Base-by-base conservation (phyloP, 2,113 vertebrate genomes). In the Erpornis zantholeuca region DNA sequence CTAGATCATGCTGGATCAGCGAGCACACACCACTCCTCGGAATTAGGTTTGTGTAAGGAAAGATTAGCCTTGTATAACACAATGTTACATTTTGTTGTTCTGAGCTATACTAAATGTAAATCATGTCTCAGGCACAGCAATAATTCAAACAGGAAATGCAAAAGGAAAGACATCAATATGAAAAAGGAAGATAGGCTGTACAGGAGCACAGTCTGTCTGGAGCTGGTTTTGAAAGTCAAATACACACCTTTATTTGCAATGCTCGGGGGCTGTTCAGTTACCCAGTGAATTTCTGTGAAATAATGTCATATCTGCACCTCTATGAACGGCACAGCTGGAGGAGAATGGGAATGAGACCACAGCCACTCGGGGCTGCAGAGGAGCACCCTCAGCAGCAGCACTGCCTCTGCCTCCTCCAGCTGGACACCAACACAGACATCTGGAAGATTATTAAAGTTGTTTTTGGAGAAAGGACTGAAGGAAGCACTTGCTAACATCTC, bases 141-240 rank as follows among this genome's bases (percentile, higher is more conserved):
- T 96, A 94, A 94, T 84, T 95, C 85, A 97, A 82, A 93, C 27
- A 61, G 76, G 85, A 91, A 90, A 85, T 82, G 71, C 88, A 77
- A 89, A 94, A 80, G 66, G 84, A 89, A 94, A 82, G 89, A 25
- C 60, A 95, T 85, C 94, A 93, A 86, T 73, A 23, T 92, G 86
- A 90, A 87, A 84, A 56, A 61, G 90, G 69, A 54, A 88, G 47
- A 85, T 64, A 88, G 18, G 25, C 9, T 89, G 12, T 81, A 40
- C 59, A 70, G 77, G 77, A 89, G 35, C 56, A 16, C 66, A 72
- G 50, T 66, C 24, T 9, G 33, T 91, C 68, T 92, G 66, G 89
- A 97, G 86, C 80, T 94, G 59, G 45, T 24, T 90, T 93, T 93
- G 91, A 98, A 97, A 97, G 79, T 61, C 94, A 90, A 96, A 93